Percentiles rank a stretch among this genome's conserved stretches.
These are phyloP conservation scores for Eudemis profundana DNA, from an alignment of 2,888 invertebrate species.

Conservation along the genomic window DNA sequence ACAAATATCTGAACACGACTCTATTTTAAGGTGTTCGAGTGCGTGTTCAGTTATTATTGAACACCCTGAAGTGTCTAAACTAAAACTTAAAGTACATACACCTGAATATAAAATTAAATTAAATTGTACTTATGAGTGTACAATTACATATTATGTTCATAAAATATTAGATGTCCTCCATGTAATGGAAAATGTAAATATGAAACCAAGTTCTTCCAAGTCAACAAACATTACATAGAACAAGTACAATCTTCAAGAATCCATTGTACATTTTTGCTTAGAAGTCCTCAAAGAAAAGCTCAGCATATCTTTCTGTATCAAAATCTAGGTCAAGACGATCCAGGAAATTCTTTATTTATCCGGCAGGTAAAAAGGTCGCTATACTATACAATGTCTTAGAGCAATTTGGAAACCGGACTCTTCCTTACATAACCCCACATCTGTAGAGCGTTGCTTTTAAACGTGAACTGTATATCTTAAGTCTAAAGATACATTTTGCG, in stretches of 20 bases:
- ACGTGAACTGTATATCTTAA: background rate
- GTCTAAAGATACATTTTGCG: background rate
- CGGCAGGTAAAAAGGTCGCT: slow-evolving; percentile 35
- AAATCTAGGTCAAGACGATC: slow-evolving; percentile 46
- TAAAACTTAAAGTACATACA: no score
- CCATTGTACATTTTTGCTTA: slow-evolving; percentile 24
- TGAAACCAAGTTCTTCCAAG: background rate
- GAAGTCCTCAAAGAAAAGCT: slow-evolving; percentile 47
- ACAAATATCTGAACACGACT: no score
- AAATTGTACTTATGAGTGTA: no score
- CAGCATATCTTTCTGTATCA: slow-evolving; percentile 22
- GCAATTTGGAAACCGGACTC: slow-evolving; percentile 43
- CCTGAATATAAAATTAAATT: no score
- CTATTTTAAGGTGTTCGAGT: no score
- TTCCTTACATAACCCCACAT: slow-evolving; percentile 1
- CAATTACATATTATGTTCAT: no score
- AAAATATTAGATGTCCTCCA: no score
- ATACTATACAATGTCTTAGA: slow-evolving; percentile 38
- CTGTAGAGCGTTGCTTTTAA: no score
- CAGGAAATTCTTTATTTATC: slow-evolving; percentile 39
- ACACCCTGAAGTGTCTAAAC: no score
- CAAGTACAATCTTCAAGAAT: slow-evolving; percentile 3
- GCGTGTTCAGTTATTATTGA: no score
- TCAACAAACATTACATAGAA: background rate
- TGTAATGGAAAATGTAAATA: no score